A percentile compares a stretch with the other conserved stretches of the same genome.
Evolutionary conservation across 2,797 vertebrate species (phyloP).

Genomic region (Labeo calbasu): DNA sequence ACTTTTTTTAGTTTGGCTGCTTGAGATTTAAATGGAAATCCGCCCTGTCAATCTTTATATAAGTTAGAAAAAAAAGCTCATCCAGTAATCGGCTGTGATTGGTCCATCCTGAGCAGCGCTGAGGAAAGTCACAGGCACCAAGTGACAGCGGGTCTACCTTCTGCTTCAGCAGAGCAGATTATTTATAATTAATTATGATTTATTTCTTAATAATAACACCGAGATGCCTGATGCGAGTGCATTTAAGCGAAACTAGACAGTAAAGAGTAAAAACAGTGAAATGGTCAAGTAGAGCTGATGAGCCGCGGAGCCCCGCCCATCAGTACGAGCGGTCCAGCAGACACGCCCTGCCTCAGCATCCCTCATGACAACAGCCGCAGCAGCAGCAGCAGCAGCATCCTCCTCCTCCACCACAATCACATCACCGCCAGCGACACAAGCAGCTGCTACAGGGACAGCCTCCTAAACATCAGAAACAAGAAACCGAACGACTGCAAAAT

Average conservation of each 20-base stretch:
- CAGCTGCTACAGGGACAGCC: not conserved
- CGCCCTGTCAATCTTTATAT: not conserved
- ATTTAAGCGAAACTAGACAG: not conserved
- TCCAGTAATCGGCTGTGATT: not conserved
- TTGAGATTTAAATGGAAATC: not conserved
- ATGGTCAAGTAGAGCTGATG: fast-evolving
- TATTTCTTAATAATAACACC: not conserved
- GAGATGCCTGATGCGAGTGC: too few relatives aligned
- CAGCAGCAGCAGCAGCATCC: slow-evolving; percentile 24
- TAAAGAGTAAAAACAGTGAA: too few relatives aligned
- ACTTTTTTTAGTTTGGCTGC: too few relatives aligned
- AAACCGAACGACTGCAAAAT: not conserved
- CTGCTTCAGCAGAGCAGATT: not conserved
- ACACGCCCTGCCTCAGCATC: slow-evolving; percentile 40
- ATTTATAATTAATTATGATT: not conserved
- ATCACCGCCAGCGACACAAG: not conserved
- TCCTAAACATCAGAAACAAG: not conserved
- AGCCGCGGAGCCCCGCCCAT: slow-evolving; percentile 1
- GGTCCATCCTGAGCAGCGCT: not conserved
- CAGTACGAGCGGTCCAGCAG: not conserved
- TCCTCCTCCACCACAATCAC: not conserved
- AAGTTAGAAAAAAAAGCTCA: not conserved
- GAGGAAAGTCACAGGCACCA: not conserved
- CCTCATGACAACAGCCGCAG: slow-evolving; percentile 42
- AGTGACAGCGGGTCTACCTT: not conserved